These are phyloP conservation scores for Zootermopsis nevadensis DNA, from an alignment of 2,888 invertebrate species.

Conservation along the genomic window DNA sequence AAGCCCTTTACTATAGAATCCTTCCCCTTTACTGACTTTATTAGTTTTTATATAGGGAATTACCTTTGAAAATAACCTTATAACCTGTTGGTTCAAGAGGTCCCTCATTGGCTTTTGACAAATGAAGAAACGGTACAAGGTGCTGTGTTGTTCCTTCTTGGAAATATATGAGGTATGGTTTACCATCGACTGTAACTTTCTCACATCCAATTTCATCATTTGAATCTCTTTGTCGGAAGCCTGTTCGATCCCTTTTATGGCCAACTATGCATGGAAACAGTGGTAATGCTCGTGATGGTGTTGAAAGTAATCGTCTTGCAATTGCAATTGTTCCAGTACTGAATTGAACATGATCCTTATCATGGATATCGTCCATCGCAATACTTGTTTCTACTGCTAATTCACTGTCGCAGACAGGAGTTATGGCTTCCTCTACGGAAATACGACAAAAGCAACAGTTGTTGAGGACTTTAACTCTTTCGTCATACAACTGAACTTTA, in stretches of 20 bases:
- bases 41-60: neutral
- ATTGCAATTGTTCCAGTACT: neutral
- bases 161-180: conserved; percentile 50
- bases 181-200: conserved; percentile 10
- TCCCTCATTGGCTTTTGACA: conserved; percentile 53
- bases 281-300: conserved; percentile 48
- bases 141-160: conserved; percentile 42
- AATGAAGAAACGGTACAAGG: conserved; percentile 49
- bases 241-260: conserved; percentile 36
- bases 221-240: neutral
- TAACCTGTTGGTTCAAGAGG: conserved; percentile 54
- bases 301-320: conserved; percentile 46
- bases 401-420: conserved; percentile 1
- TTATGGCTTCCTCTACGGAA: neutral
- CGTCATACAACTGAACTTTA: neutral
- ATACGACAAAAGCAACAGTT: neutral
- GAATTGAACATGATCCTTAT: neutral
- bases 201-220: neutral
- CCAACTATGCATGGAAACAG: conserved; percentile 54
- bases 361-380: neutral
- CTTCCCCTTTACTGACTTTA: no score
- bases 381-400: neutral
- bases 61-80: conserved; percentile 53
- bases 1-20: no score
- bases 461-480: neutral